Evolutionary conservation across 2,888 invertebrate genomes (phyloP).

Genomic region (Drosophila merina): DNA sequence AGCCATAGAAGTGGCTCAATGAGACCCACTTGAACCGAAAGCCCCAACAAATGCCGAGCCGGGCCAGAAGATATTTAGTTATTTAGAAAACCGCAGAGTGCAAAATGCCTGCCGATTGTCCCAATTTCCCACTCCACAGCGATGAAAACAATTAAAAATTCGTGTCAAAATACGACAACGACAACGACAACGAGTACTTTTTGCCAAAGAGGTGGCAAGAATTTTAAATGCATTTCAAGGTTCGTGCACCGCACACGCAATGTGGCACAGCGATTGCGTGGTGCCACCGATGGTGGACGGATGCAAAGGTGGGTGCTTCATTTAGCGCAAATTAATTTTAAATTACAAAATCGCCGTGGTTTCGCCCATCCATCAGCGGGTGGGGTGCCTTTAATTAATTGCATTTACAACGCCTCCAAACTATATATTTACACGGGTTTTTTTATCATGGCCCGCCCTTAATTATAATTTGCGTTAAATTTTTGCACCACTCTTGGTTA

Average conservation of each 20-base stretch:
- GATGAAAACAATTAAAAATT: constrained; percentile 65
- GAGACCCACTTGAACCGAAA: constrained; percentile 50
- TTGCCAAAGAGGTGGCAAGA: constrained; percentile 46
- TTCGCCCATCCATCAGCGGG: constrained; percentile 21
- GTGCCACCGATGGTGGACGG: background rate
- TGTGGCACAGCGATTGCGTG: constrained; percentile 51
- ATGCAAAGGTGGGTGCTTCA: background rate
- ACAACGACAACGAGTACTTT: constrained; percentile 5
- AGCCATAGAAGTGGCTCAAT: constrained; percentile 66
- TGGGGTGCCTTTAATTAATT: constrained; percentile 46
- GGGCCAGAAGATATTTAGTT: constrained; percentile 62
- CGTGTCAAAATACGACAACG: constrained; percentile 65
- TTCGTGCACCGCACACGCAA: constrained; percentile 50
- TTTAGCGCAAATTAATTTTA: constrained; percentile 48
- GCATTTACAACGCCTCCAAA: constrained; percentile 12
- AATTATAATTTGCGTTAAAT: constrained; percentile 45
- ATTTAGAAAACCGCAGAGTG: constrained; percentile 75
- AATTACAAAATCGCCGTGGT: constrained; percentile 33
- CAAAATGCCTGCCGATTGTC: constrained; percentile 62
- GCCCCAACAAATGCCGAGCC: constrained; percentile 63
- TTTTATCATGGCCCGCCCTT: constrained; percentile 9
- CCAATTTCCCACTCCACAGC: constrained; percentile 48
- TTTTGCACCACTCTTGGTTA: constrained; percentile 12
- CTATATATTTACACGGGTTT: constrained; percentile 3
- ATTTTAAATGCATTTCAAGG: constrained; percentile 74